Conservation (phyloP, 1,140 invertebrate genomes). For the Scaptomyza montana region DNA sequence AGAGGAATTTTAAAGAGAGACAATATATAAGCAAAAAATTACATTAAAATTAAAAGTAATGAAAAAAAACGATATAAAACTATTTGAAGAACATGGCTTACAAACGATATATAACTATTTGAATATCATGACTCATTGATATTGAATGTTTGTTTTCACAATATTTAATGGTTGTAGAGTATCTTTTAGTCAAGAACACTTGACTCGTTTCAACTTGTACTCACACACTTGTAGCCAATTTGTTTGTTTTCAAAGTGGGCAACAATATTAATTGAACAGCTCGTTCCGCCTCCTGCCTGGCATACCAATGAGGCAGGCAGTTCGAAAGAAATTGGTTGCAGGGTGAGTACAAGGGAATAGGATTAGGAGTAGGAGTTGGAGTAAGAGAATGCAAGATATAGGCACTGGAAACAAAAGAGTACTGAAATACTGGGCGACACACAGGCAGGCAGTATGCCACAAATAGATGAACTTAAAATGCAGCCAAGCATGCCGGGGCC, state of each 20-base stretch:
- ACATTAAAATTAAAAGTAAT: no score
- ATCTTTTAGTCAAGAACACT: conserved; percentile 2
- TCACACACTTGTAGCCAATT: conserved; percentile 34
- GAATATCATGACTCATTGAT: no score
- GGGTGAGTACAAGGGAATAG: not conserved
- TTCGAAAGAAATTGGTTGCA: not conserved
- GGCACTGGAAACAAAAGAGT: conserved; percentile 6
- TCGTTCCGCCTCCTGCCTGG: conserved; percentile 34
- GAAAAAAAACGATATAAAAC: no score
- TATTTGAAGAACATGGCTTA: no score
- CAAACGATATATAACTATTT: no score
- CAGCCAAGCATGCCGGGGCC: conserved; percentile 77
- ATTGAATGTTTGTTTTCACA: not conserved
- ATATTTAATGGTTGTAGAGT: not conserved
- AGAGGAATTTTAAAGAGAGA: not conserved
- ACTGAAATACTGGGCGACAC: not conserved
- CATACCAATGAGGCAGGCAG: conserved; percentile 35
- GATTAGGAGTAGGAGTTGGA: not conserved
- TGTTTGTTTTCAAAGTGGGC: conserved; percentile 47
- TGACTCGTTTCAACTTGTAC: not conserved
- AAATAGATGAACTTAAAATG: conserved; percentile 81
- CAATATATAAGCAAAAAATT: no score
- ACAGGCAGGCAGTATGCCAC: conserved; percentile 40
- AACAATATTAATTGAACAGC: conserved; percentile 56
- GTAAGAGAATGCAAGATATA: not conserved